These are phyloP conservation scores for Meloidogyne chitwoodi DNA, from an alignment of 1,140 invertebrate species.

Conservation along the genomic window DNA sequence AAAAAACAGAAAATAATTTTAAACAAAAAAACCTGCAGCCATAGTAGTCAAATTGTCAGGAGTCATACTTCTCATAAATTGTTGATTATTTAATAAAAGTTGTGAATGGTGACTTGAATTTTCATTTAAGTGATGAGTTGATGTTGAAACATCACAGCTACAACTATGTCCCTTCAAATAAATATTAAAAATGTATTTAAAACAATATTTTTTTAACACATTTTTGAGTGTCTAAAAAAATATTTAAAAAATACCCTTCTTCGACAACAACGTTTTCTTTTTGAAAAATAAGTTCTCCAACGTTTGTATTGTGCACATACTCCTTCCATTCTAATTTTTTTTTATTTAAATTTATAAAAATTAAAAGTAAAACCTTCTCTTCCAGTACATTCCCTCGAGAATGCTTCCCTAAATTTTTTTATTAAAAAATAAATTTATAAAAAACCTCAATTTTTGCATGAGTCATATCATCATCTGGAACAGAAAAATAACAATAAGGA, in stretches of 20 bases:
- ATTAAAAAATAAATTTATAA: conserved; percentile 40
- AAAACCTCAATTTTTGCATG: conserved; percentile 58
- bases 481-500: conserved; percentile 59
- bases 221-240: too few species aligned
- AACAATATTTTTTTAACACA: too few species aligned
- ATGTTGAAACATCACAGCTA: conserved; percentile 31
- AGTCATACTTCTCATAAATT: conserved; percentile 48
- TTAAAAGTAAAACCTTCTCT: conserved; percentile 68
- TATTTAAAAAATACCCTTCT: conserved; percentile 44
- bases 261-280: conserved; percentile 41
- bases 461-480: conserved; percentile 57
- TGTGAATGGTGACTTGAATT: background rate
- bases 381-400: conserved; percentile 98
- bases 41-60: conserved; percentile 44
- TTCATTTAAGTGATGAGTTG: background rate
- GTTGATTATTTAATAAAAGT: conserved; percentile 14
- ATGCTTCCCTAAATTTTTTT: conserved; percentile 68
- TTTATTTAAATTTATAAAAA: background rate
- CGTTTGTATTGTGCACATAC: conserved; percentile 98
- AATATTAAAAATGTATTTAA: too few species aligned
- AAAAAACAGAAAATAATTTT: conserved; percentile 14
- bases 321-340: conserved; percentile 71
- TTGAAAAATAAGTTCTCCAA: conserved; percentile 71
- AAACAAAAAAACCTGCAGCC: background rate
- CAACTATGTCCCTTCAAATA: conserved; percentile 48